phyloP scores from a whole-genome alignment of 2,888 invertebrate genomes.

The Dryobotodes eremita region DNA sequence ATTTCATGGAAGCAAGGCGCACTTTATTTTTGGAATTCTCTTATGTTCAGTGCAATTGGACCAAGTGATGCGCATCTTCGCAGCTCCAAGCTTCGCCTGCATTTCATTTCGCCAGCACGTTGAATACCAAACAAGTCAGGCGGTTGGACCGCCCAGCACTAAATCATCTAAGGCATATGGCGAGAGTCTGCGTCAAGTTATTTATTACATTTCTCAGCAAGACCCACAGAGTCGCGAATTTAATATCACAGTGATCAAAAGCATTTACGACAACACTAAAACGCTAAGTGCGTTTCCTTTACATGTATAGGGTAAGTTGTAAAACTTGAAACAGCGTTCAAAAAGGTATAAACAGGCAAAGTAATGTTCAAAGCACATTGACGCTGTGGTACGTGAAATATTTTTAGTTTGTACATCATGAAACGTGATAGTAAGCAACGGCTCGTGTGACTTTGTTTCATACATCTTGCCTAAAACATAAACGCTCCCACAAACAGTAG shows the following conservation, averaged over 20 bases:
- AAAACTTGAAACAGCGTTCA: conserved; percentile 53
- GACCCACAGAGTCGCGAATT: conserved; percentile 71
- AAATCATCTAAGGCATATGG: conserved; percentile 78
- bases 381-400: conserved; percentile 20
- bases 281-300: conserved; percentile 72
- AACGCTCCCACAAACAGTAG: too few species aligned
- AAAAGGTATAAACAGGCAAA: conserved; percentile 27
- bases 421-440: conserved; percentile 8
- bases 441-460: conserved; percentile 16
- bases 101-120: conserved; percentile 53
- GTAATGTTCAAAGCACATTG: conserved; percentile 43
- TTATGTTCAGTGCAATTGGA: conserved; percentile 55
- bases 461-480: not conserved
- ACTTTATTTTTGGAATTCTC: conserved; percentile 59
- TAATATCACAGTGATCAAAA: conserved; percentile 78
- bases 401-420: conserved; percentile 34
- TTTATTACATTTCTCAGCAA: conserved; percentile 82
- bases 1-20: conserved; percentile 54
- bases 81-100: conserved; percentile 23
- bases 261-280: conserved; percentile 80
- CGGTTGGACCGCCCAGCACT: conserved; percentile 71
- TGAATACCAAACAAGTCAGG: conserved; percentile 62
- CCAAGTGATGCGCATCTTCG: conserved; percentile 53
- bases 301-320: conserved; percentile 63
- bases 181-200: conserved; percentile 72